Conservation (phyloP, 2,113 vertebrate species). For the Antigone vipio region DNA sequence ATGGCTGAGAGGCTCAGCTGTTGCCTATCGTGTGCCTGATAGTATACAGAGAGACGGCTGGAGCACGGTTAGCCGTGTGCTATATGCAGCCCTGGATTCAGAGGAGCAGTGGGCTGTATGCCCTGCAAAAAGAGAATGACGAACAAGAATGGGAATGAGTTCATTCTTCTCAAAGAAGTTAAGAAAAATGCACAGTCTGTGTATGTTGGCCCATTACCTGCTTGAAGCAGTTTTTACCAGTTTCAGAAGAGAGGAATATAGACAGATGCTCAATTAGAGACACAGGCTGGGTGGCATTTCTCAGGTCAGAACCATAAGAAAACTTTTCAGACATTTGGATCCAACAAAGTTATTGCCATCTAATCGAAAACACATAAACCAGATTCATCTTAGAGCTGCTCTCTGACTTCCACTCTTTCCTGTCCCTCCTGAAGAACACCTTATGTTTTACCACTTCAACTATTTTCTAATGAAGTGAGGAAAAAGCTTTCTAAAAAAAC, state of each 20-base stretch:
- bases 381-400: neutral
- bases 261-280: neutral
- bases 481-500: neutral
- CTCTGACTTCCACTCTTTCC: neutral
- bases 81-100: neutral
- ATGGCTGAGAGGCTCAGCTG: neutral
- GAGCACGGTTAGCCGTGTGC: neutral
- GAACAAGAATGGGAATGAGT: neutral
- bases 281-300: neutral
- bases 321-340: neutral
- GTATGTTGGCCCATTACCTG: neutral
- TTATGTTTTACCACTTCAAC: neutral
- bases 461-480: neutral
- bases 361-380: neutral
- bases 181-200: neutral
- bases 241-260: neutral
- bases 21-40: neutral
- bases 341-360: neutral
- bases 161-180: neutral
- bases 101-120: rapidly evolving
- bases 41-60: neutral
- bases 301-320: neutral
- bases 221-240: neutral
- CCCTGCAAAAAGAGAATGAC: neutral
- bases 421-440: neutral